These are phyloP conservation scores for Spatulosminthurus flaviceps DNA, from an alignment of 2,888 invertebrate species.

Conservation along the genomic window DNA sequence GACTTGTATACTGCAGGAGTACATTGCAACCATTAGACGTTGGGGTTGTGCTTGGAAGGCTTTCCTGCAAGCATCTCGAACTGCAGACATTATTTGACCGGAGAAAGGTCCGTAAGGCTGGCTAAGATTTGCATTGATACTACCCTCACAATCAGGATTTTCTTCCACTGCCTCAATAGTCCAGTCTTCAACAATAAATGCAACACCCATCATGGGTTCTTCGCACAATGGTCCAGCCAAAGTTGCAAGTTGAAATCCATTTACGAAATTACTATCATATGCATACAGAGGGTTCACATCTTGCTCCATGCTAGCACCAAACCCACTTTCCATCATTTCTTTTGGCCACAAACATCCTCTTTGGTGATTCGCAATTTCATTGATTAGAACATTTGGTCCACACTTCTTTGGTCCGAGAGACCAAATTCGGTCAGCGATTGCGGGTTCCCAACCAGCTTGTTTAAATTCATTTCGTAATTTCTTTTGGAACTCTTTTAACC, in stretches of 20 bases:
- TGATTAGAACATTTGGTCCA: constrained; percentile 89
- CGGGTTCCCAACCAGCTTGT: constrained; percentile 70
- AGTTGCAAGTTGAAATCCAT: constrained; percentile 87
- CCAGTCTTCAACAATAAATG: constrained; percentile 90
- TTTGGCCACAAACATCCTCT: constrained; percentile 70
- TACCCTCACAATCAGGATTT: constrained; percentile 39
- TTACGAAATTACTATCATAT: constrained; percentile 77
- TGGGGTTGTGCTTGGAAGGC: constrained; percentile 90
- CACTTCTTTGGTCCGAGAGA: constrained; percentile 89
- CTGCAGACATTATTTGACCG: constrained; percentile 91
- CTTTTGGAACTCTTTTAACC: constrained; percentile 67
- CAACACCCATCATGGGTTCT: constrained; percentile 96
- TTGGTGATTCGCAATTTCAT: constrained; percentile 76
- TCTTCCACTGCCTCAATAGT: constrained; percentile 66
- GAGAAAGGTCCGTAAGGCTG: constrained; percentile 69
- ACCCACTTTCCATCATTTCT: constrained; percentile 27
- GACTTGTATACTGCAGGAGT: constrained; percentile 81
- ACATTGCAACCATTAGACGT: constrained; percentile 95
- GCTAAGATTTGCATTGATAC: constrained; percentile 57
- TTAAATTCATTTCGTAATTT: constrained; percentile 73
- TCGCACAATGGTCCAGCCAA: constrained; percentile 94
- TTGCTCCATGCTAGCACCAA: constrained; percentile 30
- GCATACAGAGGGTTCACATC: constrained; percentile 61
- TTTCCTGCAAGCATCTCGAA: constrained; percentile 86
- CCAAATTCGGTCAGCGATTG: constrained; percentile 80